Percentiles rank a stretch among this genome's conserved stretches.
phyloP scores from a whole-genome alignment of 2,888 invertebrate species.

The Cordilura impudica region DNA sequence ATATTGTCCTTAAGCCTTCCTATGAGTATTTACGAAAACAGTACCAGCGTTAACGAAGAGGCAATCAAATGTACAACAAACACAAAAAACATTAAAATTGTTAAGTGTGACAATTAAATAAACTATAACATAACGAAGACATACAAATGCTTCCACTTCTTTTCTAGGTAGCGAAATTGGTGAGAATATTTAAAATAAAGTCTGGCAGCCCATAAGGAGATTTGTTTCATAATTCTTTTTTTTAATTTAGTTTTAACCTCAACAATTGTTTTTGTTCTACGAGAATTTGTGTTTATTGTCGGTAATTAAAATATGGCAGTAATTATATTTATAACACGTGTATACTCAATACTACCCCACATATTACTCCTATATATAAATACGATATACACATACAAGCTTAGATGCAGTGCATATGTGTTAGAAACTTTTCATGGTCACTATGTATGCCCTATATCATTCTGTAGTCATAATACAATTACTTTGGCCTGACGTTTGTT shows the following conservation, averaged over 20 bases:
- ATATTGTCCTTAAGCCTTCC: too few species aligned
- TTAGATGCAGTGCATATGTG: not conserved
- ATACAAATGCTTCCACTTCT: too few species aligned
- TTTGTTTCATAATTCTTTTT: not conserved
- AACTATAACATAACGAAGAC: too few species aligned
- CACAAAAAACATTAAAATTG: too few species aligned
- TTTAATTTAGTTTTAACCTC: not conserved
- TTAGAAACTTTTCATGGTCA: slow-evolving; percentile 55
- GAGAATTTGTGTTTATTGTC: slow-evolving; percentile 27
- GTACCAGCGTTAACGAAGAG: too few species aligned
- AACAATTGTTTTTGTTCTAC: not conserved
- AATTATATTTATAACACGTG: slow-evolving; percentile 17
- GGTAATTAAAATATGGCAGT: slow-evolving; percentile 40
- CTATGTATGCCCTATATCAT: not conserved
- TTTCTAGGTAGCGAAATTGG: too few species aligned
- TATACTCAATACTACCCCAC: not conserved
- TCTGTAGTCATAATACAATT: too few species aligned
- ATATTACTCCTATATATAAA: not conserved
- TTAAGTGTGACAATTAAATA: too few species aligned
- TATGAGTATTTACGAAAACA: too few species aligned
- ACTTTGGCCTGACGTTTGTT: not conserved
- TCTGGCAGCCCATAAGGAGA: too few species aligned
- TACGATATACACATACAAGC: not conserved
- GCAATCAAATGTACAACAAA: too few species aligned
- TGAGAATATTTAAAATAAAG: too few species aligned